A percentile compares a stretch with the other conserved stretches of the same genome.
phyloP scores from a whole-genome alignment of 1,140 invertebrate genomes.

The Calliopsis andreniformis region DNA sequence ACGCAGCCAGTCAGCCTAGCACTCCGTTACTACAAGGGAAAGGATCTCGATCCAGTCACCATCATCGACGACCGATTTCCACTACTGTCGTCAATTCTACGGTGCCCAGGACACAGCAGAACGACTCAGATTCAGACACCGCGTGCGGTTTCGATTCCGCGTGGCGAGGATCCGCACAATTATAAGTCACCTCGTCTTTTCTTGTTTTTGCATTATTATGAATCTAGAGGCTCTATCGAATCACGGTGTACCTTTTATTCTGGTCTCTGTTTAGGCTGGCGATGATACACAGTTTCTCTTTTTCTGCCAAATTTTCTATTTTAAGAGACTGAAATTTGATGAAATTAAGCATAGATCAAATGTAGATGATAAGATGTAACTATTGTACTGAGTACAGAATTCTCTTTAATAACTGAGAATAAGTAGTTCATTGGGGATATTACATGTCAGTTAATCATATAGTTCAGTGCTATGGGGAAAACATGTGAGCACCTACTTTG shows the following conservation, averaged over 20 bases:
- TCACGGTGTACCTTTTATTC: slow-evolving; percentile 33
- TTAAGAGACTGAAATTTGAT: too few relatives aligned
- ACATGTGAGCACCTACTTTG: too few relatives aligned
- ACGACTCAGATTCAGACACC: slow-evolving; percentile 90
- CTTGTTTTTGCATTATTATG: too few relatives aligned
- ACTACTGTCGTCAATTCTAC: slow-evolving; percentile 77
- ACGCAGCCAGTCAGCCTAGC: slow-evolving; percentile 72
- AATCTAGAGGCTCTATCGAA: slow-evolving; percentile 5
- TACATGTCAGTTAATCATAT: too few relatives aligned
- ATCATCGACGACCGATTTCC: slow-evolving; percentile 69
- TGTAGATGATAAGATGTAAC: too few relatives aligned
- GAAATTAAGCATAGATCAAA: neutral
- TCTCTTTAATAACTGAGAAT: too few relatives aligned
- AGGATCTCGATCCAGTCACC: slow-evolving; percentile 62
- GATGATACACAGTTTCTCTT: neutral
- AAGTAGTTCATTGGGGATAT: too few relatives aligned
- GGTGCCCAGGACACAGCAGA: slow-evolving; percentile 60
- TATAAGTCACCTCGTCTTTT: slow-evolving; percentile 52
- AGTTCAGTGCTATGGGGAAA: too few relatives aligned
- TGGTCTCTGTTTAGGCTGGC: neutral
- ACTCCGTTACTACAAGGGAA: slow-evolving; percentile 74
- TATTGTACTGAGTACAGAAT: too few relatives aligned
- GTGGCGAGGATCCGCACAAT: slow-evolving; percentile 82
- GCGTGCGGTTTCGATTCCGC: slow-evolving; percentile 90
- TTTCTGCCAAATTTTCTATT: too few relatives aligned